Evolutionary conservation across 35 echinoderm and acorn worm species (phyloP).

Genomic region (Apostichopus parvimensis): DNA sequence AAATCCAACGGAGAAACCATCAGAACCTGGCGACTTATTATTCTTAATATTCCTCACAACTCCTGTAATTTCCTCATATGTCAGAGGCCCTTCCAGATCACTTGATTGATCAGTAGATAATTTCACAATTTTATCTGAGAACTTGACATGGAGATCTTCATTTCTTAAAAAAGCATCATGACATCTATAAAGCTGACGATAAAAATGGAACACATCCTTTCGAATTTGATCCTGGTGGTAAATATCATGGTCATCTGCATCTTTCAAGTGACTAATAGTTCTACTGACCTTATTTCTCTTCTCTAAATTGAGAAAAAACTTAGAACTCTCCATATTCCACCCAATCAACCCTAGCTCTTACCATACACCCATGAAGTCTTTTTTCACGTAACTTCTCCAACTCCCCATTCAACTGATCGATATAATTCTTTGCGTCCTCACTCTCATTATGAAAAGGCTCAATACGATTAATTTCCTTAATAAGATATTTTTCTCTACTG

Average conservation of each 20-base stretch:
- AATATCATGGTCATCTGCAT: background rate
- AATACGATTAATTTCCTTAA: background rate
- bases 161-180: background rate
- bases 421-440: background rate
- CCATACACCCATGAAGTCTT: background rate
- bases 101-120: background rate
- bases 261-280: background rate
- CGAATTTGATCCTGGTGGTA: background rate
- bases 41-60: background rate
- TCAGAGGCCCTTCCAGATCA: background rate
- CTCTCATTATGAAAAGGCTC: background rate
- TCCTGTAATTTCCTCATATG: background rate
- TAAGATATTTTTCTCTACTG: background rate
- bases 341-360: background rate
- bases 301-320: conserved; percentile 15
- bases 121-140: background rate
- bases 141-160: background rate
- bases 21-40: conserved; percentile 28
- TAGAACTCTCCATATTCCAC: background rate
- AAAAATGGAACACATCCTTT: background rate
- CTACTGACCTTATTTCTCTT: conserved; percentile 5
- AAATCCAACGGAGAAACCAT: conserved; percentile 20
- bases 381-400: background rate
- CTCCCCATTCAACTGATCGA: background rate
- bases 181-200: background rate